A percentile compares a stretch with the other conserved stretches of the same genome.
phyloP scores from a whole-genome alignment of 2,888 invertebrate genomes.

The Entomobrya multifasciata region DNA sequence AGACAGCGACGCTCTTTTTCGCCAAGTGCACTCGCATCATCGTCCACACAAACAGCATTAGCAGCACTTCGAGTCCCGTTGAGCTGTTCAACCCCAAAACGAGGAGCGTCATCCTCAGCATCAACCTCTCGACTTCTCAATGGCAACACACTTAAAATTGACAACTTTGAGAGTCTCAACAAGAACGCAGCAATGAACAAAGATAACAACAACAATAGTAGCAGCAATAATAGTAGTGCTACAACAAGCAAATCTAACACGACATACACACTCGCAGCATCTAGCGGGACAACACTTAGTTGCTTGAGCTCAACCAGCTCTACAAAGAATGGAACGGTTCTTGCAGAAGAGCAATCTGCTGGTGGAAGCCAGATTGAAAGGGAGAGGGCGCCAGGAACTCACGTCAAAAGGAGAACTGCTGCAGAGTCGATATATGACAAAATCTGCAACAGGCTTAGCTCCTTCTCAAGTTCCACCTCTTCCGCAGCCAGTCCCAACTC shows the following conservation, averaged over 20 bases:
- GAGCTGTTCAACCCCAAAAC: conserved; percentile 78
- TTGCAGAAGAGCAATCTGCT: neutral
- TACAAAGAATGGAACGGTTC: conserved; percentile 51
- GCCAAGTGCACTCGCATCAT: conserved; percentile 38
- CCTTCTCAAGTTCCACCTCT: conserved; percentile 45
- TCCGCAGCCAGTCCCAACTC: neutral
- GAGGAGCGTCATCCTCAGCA: neutral
- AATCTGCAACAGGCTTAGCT: conserved; percentile 57
- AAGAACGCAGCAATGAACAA: conserved; percentile 75
- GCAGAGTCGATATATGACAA: conserved; percentile 70
- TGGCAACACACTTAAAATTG: conserved; percentile 75
- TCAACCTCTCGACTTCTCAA: conserved; percentile 23
- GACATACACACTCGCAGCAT: conserved; percentile 37
- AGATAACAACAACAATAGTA: conserved; percentile 65
- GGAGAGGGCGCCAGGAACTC: neutral
- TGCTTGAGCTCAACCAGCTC: neutral
- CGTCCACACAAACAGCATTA: conserved; percentile 54
- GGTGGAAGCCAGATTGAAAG: neutral
- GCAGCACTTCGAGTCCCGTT: conserved; percentile 75
- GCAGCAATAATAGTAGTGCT: neutral
- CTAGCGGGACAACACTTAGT: neutral
- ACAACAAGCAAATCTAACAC: conserved; percentile 33
- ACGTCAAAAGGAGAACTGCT: conserved; percentile 18
- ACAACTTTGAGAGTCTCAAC: conserved; percentile 79
- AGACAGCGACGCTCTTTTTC: conserved; percentile 51